Conservation (phyloP, 2,888 invertebrate species). For the Ligdia adustata region DNA sequence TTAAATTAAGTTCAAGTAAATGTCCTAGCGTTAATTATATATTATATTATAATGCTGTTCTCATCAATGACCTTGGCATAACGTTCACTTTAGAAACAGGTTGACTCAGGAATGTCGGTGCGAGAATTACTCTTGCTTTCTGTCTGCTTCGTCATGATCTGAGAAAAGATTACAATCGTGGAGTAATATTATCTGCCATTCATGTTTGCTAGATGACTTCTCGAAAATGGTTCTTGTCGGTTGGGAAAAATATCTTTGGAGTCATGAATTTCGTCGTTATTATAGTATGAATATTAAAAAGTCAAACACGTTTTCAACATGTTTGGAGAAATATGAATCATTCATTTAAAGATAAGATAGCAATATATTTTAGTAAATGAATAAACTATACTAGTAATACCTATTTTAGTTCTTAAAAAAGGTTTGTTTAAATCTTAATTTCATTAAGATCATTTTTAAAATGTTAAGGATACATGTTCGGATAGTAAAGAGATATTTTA, state of each 20-base stretch:
- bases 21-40: conserved; percentile 31
- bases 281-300: conserved; percentile 7
- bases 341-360: too few relatives aligned
- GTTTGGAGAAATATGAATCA: neutral
- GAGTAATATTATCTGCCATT: conserved; percentile 1
- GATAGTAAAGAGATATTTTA: too few relatives aligned
- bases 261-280: conserved; percentile 20
- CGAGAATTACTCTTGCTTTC: conserved; percentile 57
- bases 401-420: too few relatives aligned
- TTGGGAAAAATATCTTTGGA: neutral
- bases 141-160: conserved; percentile 35
- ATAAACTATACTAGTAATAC: too few relatives aligned
- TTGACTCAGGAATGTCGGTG: conserved; percentile 57
- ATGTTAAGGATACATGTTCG: too few relatives aligned
- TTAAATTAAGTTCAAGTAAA: conserved; percentile 12
- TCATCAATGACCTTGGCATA: conserved; percentile 68
- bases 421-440: too few relatives aligned
- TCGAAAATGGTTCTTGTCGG: conserved; percentile 20
- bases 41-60: conserved; percentile 40
- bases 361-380: too few relatives aligned
- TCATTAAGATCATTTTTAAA: too few relatives aligned
- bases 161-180: conserved; percentile 9
- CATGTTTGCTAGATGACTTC: conserved; percentile 1
- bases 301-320: neutral
- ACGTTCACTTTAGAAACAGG: conserved; percentile 69